Evolutionary conservation across 2,797 vertebrate species (phyloP), one percentile per base, ranked within the genome.

Genomic region (Galaxias olidus): DNA sequence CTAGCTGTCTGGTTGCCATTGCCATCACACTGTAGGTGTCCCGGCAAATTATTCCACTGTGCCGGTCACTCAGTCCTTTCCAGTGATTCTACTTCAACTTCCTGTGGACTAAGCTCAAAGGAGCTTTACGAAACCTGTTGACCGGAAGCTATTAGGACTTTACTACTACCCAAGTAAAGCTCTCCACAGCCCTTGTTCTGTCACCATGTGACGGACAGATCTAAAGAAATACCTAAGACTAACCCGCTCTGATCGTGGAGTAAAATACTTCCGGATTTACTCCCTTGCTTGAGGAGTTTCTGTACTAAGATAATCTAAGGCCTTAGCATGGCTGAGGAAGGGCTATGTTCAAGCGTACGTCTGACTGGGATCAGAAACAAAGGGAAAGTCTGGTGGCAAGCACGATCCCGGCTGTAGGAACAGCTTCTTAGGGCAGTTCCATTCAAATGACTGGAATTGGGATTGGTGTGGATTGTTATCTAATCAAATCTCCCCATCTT

Each of bases 141-240:
- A 8, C 49, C 14, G 13, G 50, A 61, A 61, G 30, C 30, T 2
- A 61, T 50, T 61, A 50, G 9, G 11, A 48, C 30, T 50, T 61
- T 61, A 50, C 47, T 44, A 13, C 47, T 9, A 9, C 10, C 10
- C 50, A 71, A 86, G 77, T 71, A 86, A 81, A 74, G 69, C 69
- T 10, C 18, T 67, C 68, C 30, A 6, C 30, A 6, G 30, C 30
- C 30, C 30, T 30, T 6, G 30, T 30, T 30, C 59, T 64, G 40
- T 81, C 74, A 58, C 7, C 63, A 53, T 77, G 72, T 61, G 73
- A 73, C 63, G 78, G 76, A 79, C 71, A 68, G 69, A 80, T 78
- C 76, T 81, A 64, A 30, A 10, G 56, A 59, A 66, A 53, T 20
- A 52, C 62, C 57, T 43, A 48, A 10, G 46, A 69, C 57, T 80